A percentile compares a stretch with the other conserved stretches of the same genome.
Conservation (phyloP, 2,888 invertebrate species). For the Ceriagrion tenellum region DNA sequence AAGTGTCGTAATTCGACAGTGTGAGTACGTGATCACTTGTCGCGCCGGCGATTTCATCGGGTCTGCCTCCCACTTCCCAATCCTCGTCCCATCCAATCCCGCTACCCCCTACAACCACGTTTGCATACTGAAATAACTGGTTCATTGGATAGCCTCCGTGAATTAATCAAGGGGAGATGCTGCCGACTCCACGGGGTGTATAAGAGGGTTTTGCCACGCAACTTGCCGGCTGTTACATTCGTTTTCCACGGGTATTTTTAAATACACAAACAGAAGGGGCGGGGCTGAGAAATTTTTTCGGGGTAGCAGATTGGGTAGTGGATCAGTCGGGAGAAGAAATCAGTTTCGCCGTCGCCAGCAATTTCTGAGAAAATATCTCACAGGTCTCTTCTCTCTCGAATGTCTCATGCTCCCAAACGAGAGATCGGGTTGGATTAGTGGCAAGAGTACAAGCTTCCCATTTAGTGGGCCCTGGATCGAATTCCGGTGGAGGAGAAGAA, state of each 20-base stretch:
- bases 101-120: background rate
- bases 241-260: background rate
- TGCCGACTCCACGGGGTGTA: background rate
- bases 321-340: background rate
- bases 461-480: no score
- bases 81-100: background rate
- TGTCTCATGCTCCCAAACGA: background rate
- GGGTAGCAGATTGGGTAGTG: background rate
- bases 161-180: background rate
- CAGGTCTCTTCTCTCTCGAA: background rate
- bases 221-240: background rate
- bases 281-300: background rate
- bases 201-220: background rate
- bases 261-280: background rate
- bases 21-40: slow-evolving; percentile 35
- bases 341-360: background rate
- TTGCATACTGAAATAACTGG: slow-evolving; percentile 51
- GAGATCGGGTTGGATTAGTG: no score
- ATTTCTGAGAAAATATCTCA: background rate
- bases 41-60: slow-evolving; percentile 28
- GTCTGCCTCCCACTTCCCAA: background rate
- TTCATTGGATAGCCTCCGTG: background rate
- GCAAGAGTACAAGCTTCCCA: no score
- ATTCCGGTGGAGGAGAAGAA: no score
- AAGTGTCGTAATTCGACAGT: slow-evolving; percentile 51